Evolutionary conservation across 64 coral and sea anemone genomes (phyloP).

Genomic region (Dendrophyllia cribrosa): DNA sequence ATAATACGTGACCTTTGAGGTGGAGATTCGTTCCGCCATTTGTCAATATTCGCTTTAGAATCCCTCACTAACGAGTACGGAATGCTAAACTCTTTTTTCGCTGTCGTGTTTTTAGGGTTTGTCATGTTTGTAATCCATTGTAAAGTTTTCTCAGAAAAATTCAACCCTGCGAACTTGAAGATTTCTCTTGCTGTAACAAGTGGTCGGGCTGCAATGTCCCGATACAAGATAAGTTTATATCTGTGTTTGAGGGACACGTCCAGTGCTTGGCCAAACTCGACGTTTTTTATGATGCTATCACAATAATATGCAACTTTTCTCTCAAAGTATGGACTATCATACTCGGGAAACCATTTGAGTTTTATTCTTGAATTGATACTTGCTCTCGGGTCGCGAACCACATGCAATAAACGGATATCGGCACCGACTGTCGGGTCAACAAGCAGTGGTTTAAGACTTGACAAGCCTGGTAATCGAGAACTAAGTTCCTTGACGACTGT

Average conservation of each 20-base stretch:
- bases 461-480: neutral
- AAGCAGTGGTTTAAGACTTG: constrained; percentile 20
- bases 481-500: constrained; percentile 23
- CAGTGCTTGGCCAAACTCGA: constrained; percentile 6
- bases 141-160: neutral
- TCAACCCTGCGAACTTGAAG: constrained; percentile 2
- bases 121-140: constrained; percentile 5
- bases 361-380: constrained; percentile 39
- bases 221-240: constrained; percentile 34
- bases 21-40: no score
- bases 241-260: neutral
- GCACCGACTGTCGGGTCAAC: neutral
- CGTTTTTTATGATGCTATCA: neutral
- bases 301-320: constrained; percentile 14
- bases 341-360: constrained; percentile 27
- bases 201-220: constrained; percentile 3
- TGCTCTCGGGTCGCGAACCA: constrained; percentile 39
- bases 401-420: constrained; percentile 29
- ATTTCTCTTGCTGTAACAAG: neutral
- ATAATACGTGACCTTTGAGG: neutral
- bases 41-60: no score
- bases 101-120: neutral
- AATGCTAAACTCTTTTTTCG: no score
- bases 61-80: no score
- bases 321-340: neutral